Conservation (phyloP, 2,113 vertebrate species). For the Pachycephala philippinensis region DNA sequence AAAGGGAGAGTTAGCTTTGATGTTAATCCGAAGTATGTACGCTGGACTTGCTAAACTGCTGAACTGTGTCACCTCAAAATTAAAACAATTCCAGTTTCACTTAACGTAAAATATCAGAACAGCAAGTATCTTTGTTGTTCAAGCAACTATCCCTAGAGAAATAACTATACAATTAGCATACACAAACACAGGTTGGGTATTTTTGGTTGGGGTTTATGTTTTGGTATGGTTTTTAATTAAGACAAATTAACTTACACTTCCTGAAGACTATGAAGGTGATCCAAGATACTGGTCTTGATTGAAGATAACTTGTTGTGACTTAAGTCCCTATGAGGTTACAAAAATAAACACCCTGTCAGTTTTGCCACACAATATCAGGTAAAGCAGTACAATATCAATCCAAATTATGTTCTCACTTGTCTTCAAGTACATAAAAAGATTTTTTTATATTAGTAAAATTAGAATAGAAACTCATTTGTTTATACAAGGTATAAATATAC, state of each 20-base stretch:
- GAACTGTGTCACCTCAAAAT: background rate
- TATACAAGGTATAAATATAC: background rate
- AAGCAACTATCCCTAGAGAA: background rate
- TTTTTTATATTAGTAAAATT: background rate
- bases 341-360: conserved; percentile 47
- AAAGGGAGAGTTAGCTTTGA: background rate
- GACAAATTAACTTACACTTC: conserved; percentile 87
- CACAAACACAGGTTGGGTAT: background rate
- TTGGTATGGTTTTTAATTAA: conserved; percentile 5
- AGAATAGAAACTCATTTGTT: background rate
- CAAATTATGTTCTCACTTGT: background rate
- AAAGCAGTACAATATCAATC: background rate
- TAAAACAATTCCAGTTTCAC: background rate
- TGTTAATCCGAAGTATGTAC: background rate
- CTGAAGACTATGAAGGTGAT: conserved; percentile 80
- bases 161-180: background rate
- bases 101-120: background rate
- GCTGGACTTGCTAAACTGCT: background rate
- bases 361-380: background rate
- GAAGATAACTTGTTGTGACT: conserved; percentile 91
- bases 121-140: background rate
- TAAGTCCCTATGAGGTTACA: conserved; percentile 82
- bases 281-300: conserved; percentile 80
- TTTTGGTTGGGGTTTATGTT: background rate
- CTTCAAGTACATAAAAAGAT: background rate